Conservation (phyloP, 1,140 invertebrate species). For the Philopotamus ludificatus region DNA sequence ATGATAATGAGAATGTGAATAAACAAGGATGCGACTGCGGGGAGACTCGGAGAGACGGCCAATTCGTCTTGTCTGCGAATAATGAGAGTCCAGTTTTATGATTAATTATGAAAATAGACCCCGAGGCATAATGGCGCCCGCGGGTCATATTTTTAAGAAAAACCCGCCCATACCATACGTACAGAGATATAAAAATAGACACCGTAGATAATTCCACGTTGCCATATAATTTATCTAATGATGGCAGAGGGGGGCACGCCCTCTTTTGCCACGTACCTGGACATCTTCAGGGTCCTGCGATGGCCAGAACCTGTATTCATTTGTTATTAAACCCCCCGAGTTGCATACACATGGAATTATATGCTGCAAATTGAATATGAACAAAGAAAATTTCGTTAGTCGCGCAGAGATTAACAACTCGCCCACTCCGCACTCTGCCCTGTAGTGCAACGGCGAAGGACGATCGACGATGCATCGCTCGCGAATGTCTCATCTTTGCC, state of each 20-base stretch:
- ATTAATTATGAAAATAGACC: background rate
- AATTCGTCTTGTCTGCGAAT: no score
- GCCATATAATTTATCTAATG: slow-evolving; percentile 20
- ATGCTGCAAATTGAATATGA: no score
- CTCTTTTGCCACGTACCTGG: slow-evolving; percentile 16
- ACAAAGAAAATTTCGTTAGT: no score
- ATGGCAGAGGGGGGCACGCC: slow-evolving; percentile 9
- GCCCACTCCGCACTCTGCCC: no score
- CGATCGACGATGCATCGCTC: no score
- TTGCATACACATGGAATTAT: no score
- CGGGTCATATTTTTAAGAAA: background rate
- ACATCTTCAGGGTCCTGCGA: background rate
- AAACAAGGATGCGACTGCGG: no score
- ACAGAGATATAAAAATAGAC: background rate
- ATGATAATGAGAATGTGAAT: no score
- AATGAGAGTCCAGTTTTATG: background rate
- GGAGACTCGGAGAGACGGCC: no score
- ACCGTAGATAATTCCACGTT: slow-evolving; percentile 13
- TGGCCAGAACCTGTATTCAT: slow-evolving; percentile 11
- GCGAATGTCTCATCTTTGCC: no score
- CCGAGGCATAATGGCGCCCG: background rate
- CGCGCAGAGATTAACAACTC: no score
- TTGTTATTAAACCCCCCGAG: slow-evolving; percentile 1
- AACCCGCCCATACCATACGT: background rate
- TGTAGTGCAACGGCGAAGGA: no score